phyloP scores from a whole-genome alignment of 2,113 vertebrate genomes.

The Cisticola juncidis region DNA sequence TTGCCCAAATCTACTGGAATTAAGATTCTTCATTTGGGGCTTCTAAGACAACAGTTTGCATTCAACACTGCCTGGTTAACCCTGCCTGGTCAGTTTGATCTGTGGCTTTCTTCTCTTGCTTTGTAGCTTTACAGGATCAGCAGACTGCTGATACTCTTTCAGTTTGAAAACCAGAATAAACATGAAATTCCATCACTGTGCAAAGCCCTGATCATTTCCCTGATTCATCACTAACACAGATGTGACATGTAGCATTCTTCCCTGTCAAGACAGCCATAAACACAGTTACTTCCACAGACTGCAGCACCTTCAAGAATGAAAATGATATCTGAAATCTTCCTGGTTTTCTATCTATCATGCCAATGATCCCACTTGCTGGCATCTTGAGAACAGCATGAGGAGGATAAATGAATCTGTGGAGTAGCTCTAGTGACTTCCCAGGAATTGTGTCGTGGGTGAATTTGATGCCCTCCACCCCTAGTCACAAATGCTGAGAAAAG shows the following conservation, averaged over 20 bases:
- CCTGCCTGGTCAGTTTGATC: not conserved
- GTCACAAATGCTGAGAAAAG: not conserved
- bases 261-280: not conserved
- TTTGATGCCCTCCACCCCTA: not conserved
- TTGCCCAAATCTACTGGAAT: not conserved
- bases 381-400: not conserved
- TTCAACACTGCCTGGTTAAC: not conserved
- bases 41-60: not conserved
- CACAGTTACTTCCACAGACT: not conserved
- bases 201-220: not conserved
- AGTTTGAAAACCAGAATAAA: not conserved
- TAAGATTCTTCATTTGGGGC: not conserved
- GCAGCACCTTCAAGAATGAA: not conserved
- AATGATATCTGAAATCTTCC: not conserved
- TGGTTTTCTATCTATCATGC: not conserved
- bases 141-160: not conserved
- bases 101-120: not conserved
- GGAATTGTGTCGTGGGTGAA: not conserved
- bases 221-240: not conserved
- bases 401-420: not conserved
- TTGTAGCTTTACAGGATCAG: not conserved
- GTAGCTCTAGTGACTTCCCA: not conserved
- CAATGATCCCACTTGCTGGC: not conserved
- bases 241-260: not conserved
- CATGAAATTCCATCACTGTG: not conserved